These are phyloP conservation scores for Sminthurinus aureus DNA, from an alignment of 2,888 invertebrate genomes.

Conservation along the genomic window DNA sequence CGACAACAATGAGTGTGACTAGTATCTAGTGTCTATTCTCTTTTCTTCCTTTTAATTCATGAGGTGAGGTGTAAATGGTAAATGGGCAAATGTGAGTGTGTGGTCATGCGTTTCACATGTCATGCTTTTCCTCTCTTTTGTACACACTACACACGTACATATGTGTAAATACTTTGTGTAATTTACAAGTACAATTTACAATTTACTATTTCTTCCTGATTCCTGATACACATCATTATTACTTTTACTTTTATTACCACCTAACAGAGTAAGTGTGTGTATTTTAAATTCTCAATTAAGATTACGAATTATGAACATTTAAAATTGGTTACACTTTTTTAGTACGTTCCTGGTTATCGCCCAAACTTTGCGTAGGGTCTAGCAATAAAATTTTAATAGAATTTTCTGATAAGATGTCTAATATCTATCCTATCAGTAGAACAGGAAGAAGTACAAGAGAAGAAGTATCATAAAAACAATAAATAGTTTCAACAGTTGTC, in stretches of 20 bases:
- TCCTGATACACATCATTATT: too few species aligned
- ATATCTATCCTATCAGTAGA: neutral
- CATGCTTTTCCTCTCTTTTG: neutral
- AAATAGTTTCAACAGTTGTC: neutral
- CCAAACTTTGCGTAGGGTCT: too few species aligned
- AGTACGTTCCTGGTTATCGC: neutral
- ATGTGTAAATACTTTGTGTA: too few species aligned
- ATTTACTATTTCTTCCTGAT: too few species aligned
- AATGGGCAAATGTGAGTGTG: neutral
- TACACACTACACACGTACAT: neutral
- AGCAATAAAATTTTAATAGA: too few species aligned
- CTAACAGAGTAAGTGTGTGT: neutral
- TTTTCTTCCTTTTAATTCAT: slow-evolving; percentile 18
- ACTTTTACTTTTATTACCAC: too few species aligned
- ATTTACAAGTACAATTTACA: too few species aligned
- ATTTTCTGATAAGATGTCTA: too few species aligned
- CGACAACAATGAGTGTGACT: slow-evolving; percentile 25
- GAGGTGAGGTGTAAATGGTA: neutral
- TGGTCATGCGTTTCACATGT: slow-evolving; percentile 7
- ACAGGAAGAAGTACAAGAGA: neutral
- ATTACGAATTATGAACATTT: neutral
- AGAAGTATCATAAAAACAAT: neutral
- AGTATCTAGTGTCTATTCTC: neutral
- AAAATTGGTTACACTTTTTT: neutral
- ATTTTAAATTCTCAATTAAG: neutral